These are phyloP conservation scores for Pissodes strobi DNA, from an alignment of 1,140 invertebrate genomes.

Conservation along the genomic window DNA sequence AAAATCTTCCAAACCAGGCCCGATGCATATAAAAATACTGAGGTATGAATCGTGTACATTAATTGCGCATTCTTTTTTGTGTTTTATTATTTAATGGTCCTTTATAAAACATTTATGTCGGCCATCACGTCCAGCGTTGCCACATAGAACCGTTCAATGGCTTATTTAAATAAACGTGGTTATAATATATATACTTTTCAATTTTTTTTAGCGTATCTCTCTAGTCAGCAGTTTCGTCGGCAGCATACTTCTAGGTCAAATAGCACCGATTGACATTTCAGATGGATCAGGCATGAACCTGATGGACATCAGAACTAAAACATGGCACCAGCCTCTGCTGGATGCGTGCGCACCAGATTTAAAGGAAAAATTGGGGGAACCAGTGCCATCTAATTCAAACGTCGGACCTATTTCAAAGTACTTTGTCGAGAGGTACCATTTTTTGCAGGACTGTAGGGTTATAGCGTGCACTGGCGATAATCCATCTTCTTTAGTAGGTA, in stretches of 20 bases:
- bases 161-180: too few relatives aligned
- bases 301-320: constrained; percentile 79
- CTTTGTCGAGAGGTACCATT: constrained; percentile 84
- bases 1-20: constrained; percentile 78
- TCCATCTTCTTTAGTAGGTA: constrained; percentile 81
- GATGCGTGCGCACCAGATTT: constrained; percentile 75
- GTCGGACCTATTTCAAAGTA: constrained; percentile 78
- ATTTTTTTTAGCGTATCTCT: constrained; percentile 80
- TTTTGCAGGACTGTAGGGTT: constrained; percentile 77
- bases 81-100: too few relatives aligned
- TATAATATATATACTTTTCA: too few relatives aligned
- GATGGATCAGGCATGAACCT: constrained; percentile 98
- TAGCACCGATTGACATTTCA: constrained; percentile 87
- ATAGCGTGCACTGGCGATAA: constrained; percentile 95
- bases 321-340: constrained; percentile 77
- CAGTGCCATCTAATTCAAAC: constrained; percentile 70
- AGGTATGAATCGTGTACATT: too few relatives aligned
- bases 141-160: too few relatives aligned
- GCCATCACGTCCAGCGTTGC: background rate
- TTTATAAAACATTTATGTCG: too few relatives aligned
- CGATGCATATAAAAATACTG: constrained; percentile 78
- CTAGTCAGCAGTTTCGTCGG: constrained; percentile 91
- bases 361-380: constrained; percentile 69
- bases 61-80: too few relatives aligned
- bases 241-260: constrained; percentile 85